Conservation (phyloP, 2,113 vertebrate species). For the Crotalus horridus region DNA sequence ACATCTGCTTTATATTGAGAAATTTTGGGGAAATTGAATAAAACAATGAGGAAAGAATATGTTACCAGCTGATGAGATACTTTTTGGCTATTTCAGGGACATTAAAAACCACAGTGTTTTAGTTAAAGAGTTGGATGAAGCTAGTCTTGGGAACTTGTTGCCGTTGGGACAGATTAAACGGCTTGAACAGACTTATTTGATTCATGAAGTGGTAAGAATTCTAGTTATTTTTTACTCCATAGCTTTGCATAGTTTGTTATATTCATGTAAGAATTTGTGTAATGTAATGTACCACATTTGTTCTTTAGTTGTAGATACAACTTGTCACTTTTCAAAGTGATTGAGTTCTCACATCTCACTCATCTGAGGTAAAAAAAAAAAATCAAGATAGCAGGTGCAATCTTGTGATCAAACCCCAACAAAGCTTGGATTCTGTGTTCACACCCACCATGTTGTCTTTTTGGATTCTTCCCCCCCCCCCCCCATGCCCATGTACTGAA, state of each 20-base stretch:
- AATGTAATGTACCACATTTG: background rate
- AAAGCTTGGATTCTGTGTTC: background rate
- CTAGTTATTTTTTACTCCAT: background rate
- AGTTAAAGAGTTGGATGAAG: slow-evolving; percentile 63
- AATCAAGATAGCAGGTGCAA: background rate
- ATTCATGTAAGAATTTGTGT: background rate
- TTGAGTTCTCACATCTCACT: background rate
- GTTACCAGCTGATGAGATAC: slow-evolving; percentile 31
- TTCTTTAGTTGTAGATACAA: background rate
- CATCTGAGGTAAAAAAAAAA: background rate
- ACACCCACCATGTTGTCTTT: background rate
- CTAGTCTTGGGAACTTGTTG: slow-evolving; percentile 76
- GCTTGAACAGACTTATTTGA: slow-evolving; percentile 76
- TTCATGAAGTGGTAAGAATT: slow-evolving; percentile 74
- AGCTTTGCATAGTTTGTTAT: background rate
- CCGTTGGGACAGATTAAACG: slow-evolving; percentile 50
- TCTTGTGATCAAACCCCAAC: background rate
- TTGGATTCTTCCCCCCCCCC: background rate
- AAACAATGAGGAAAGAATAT: slow-evolving; percentile 8
- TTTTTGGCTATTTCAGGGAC: slow-evolving; percentile 69
- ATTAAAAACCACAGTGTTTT: slow-evolving; percentile 74
- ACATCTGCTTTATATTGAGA: slow-evolving; percentile 40
- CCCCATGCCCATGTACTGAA: background rate
- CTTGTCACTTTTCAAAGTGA: background rate
- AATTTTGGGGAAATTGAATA: slow-evolving; percentile 9